Percentiles rank a stretch among this genome's conserved stretches.
These are phyloP conservation scores for Leptopilina boulardi DNA, from an alignment of 1,140 invertebrate genomes.

Conservation along the genomic window DNA sequence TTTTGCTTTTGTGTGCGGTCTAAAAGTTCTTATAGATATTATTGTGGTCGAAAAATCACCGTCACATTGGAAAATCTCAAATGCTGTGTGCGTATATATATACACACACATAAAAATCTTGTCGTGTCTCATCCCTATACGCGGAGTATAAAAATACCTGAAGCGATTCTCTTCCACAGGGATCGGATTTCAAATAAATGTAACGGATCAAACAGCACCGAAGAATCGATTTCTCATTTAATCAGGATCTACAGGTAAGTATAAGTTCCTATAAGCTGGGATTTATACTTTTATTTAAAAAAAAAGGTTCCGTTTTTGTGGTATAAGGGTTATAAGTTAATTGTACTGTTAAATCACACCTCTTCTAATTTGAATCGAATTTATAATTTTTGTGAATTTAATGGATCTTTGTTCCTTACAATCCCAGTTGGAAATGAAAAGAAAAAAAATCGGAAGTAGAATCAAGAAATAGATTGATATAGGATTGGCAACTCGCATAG, in stretches of 20 bases:
- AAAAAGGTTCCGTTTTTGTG: not conserved
- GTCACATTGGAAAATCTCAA: constrained; percentile 40
- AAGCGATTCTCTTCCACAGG: constrained; percentile 36
- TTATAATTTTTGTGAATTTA: too few species aligned
- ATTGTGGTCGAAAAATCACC: constrained; percentile 59
- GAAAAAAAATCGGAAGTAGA: not conserved
- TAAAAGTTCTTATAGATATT: constrained; percentile 54
- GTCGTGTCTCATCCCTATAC: constrained; percentile 33
- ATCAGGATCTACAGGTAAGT: not conserved
- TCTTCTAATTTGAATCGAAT: too few species aligned
- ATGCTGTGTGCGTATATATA: too few species aligned
- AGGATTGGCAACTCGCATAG: not conserved
- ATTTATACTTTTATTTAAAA: not conserved
- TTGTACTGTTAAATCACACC: too few species aligned
- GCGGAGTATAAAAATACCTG: constrained; percentile 36
- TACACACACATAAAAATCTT: constrained; percentile 1
- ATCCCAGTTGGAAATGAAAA: too few species aligned
- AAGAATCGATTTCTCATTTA: constrained; percentile 30
- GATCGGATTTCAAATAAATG: constrained; percentile 52
- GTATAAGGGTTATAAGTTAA: too few species aligned
- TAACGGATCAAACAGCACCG: constrained; percentile 48
- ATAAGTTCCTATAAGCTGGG: too few species aligned
- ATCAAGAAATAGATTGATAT: too few species aligned
- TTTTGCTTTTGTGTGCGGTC: constrained; percentile 67
- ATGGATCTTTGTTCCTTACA: too few species aligned